These are phyloP conservation scores for Drosophila ananassae DNA, from an alignment of 1,140 invertebrate genomes.

Conservation along the genomic window DNA sequence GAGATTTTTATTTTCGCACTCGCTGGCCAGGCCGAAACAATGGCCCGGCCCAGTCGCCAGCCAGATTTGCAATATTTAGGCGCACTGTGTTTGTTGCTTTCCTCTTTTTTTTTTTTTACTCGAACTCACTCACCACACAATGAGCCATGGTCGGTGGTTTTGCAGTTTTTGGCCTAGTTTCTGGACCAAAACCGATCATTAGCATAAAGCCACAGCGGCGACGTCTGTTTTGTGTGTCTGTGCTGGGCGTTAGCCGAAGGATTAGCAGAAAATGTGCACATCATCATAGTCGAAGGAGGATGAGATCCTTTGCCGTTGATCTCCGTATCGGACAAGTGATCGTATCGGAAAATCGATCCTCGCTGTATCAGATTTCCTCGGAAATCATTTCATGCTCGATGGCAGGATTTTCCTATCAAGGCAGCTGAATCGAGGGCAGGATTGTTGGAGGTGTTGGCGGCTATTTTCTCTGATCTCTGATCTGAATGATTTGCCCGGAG, in stretches of 20 bases:
- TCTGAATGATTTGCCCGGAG: neutral
- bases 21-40: constrained; percentile 54
- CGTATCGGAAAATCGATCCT: constrained; percentile 48
- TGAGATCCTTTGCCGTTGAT: constrained; percentile 41
- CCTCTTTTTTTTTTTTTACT: constrained; percentile 55
- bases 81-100: constrained; percentile 27
- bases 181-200: constrained; percentile 72
- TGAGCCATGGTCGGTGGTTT: constrained; percentile 73
- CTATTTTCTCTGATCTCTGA: constrained; percentile 19
- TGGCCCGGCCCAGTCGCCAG: constrained; percentile 60
- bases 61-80: constrained; percentile 80
- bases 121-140: constrained; percentile 62
- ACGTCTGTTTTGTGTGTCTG: constrained; percentile 62
- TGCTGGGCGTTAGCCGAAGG: constrained; percentile 65
- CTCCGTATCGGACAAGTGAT: constrained; percentile 72
- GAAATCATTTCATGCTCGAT: constrained; percentile 56
- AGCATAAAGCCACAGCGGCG: constrained; percentile 82
- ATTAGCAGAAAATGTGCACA: constrained; percentile 78
- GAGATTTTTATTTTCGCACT: constrained; percentile 82
- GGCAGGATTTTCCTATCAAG: constrained; percentile 65
- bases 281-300: constrained; percentile 53
- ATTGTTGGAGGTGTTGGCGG: constrained; percentile 32
- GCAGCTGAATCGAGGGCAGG: constrained; percentile 43
- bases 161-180: constrained; percentile 64
- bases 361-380: constrained; percentile 63